Conservation (phyloP, 2,113 vertebrate species). For the Nymphicus hollandicus region DNA sequence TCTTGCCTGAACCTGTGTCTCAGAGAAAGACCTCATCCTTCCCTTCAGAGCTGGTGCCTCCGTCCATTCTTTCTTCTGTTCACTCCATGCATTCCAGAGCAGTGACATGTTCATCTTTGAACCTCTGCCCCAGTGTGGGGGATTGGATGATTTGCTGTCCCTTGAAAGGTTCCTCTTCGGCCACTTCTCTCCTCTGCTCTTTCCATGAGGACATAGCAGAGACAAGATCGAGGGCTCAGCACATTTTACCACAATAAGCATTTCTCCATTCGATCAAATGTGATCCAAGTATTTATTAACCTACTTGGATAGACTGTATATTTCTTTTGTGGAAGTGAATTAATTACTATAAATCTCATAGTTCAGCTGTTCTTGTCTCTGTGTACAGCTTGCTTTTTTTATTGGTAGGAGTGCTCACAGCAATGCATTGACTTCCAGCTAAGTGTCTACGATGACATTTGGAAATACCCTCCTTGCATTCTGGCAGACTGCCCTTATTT, state of each 20-base stretch:
- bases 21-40: background rate
- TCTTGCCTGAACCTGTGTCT: background rate
- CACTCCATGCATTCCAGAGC: background rate
- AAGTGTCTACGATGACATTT: background rate
- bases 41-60: background rate
- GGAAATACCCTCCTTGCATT: background rate
- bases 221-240: background rate
- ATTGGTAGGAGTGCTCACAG: background rate
- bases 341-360: background rate
- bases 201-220: background rate
- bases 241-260: background rate
- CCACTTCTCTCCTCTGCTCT: background rate
- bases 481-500: background rate
- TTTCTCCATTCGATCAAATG: background rate
- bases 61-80: background rate
- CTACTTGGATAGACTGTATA: background rate
- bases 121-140: background rate
- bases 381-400: background rate
- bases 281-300: background rate
- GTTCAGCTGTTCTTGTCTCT: background rate
- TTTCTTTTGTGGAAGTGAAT: background rate
- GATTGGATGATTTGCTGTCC: fast-evolving
- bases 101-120: background rate
- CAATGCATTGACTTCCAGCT: background rate
- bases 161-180: background rate